phyloP scores from a whole-genome alignment of 2,888 invertebrate species.

The Apodemia mormo region DNA sequence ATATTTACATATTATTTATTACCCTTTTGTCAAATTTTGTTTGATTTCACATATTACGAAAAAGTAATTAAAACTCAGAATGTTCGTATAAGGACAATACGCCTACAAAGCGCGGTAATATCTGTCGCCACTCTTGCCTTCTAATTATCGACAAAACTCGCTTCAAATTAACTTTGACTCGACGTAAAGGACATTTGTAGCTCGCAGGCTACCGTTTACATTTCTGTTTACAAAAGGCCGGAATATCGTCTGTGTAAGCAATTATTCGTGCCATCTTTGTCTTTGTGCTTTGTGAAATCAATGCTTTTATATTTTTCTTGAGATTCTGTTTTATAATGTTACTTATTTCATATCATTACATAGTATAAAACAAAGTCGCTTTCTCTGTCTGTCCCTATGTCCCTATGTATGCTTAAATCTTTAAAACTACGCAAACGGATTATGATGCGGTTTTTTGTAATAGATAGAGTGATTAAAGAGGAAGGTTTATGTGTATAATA shows the following conservation, averaged over 20 bases:
- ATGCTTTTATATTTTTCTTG: constrained; percentile 1
- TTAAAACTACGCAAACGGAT: too few relatives aligned
- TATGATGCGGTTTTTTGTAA: too few relatives aligned
- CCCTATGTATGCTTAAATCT: too few relatives aligned
- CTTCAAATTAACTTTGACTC: constrained; percentile 13
- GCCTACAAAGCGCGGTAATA: neutral
- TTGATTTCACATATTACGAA: neutral
- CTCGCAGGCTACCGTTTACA: neutral
- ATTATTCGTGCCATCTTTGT: constrained; percentile 8
- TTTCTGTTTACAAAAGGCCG: constrained; percentile 8
- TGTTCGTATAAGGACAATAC: constrained; percentile 3
- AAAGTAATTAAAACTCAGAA: neutral
- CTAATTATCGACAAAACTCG: constrained; percentile 17
- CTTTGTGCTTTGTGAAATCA: constrained; percentile 4
- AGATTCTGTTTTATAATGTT: neutral
- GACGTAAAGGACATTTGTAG: constrained; percentile 11
- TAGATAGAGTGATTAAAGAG: too few relatives aligned
- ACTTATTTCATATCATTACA: neutral
- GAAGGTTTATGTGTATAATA: too few relatives aligned
- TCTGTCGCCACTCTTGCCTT: constrained; percentile 4
- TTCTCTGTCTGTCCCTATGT: too few relatives aligned
- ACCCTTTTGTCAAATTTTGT: neutral
- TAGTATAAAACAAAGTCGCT: too few relatives aligned
- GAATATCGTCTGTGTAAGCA: constrained; percentile 9
- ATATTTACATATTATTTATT: neutral